phyloP scores from a whole-genome alignment of 2,888 invertebrate species.

The Trilocha varians region DNA sequence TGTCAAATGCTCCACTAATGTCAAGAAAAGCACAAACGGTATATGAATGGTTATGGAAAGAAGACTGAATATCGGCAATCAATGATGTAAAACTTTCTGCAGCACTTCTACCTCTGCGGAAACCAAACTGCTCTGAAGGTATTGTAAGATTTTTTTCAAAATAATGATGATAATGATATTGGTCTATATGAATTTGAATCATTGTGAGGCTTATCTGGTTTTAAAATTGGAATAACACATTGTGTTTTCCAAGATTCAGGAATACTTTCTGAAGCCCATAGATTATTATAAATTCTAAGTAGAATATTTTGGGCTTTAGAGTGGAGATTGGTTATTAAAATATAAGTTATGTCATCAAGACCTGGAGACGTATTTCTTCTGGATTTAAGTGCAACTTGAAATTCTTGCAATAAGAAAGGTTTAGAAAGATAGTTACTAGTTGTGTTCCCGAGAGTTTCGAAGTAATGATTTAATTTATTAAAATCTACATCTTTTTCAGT shows the following conservation, averaged over 20 bases:
- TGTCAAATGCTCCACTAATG: too few relatives aligned
- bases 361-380: too few relatives aligned
- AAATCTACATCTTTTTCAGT: too few relatives aligned
- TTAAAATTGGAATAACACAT: conserved; percentile 2
- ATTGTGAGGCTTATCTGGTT: conserved; percentile 1
- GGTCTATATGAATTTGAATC: conserved; percentile 3
- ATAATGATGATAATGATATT: conserved; percentile 5
- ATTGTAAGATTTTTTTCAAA: not conserved
- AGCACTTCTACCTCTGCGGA: conserved; percentile 8
- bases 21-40: conserved; percentile 1
- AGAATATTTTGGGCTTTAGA: too few relatives aligned
- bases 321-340: conserved; percentile 4
- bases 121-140: conserved; percentile 4
- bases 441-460: too few relatives aligned
- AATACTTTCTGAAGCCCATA: not conserved
- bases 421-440: not conserved
- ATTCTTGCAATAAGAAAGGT: not conserved
- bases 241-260: not conserved
- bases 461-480: too few relatives aligned
- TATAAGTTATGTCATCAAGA: conserved; percentile 7
- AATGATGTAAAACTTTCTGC: conserved; percentile 8
- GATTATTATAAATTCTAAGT: not conserved
- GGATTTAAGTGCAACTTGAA: not conserved
- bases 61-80: conserved; percentile 2
- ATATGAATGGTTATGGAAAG: conserved; percentile 2